phyloP scores from a whole-genome alignment of 2,888 invertebrate species.

The Anticlea derivata region DNA sequence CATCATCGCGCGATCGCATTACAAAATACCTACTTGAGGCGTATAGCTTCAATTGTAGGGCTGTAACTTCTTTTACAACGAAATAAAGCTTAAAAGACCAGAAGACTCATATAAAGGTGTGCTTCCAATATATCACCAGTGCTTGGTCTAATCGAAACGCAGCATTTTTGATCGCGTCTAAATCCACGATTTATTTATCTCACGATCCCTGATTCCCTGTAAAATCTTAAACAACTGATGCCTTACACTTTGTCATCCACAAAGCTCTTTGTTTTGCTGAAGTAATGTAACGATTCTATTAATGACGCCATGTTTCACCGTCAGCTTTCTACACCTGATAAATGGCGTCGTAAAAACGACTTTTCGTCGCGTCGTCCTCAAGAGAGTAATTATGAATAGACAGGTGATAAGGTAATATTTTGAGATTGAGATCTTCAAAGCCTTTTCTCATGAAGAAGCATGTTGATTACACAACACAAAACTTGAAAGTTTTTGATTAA shows the following conservation, averaged over 20 bases:
- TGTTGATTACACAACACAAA: too few relatives aligned
- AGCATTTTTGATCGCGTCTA: too few relatives aligned
- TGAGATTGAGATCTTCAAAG: neutral
- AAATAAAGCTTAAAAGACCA: too few relatives aligned
- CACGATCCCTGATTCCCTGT: conserved; percentile 37
- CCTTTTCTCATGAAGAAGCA: neutral
- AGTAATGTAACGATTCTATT: conserved; percentile 76
- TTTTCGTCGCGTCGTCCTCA: conserved; percentile 45
- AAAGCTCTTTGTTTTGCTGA: conserved; percentile 69
- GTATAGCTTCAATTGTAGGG: too few relatives aligned
- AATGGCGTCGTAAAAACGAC: conserved; percentile 57
- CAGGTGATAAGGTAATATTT: conserved; percentile 35
- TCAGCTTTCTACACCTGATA: conserved; percentile 65
- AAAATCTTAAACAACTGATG: conserved; percentile 68
- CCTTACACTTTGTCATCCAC: conserved; percentile 68
- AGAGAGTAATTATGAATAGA: conserved; percentile 34
- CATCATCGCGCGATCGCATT: too few relatives aligned
- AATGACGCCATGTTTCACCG: conserved; percentile 75
- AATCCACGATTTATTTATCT: neutral
- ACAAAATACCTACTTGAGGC: too few relatives aligned
- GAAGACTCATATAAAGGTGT: too few relatives aligned
- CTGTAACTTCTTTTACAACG: too few relatives aligned
- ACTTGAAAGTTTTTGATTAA: too few relatives aligned
- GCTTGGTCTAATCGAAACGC: too few relatives aligned
- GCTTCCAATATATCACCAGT: too few relatives aligned